Conservation (phyloP, 1,140 invertebrate species). For the Andrena cerasifolii region DNA sequence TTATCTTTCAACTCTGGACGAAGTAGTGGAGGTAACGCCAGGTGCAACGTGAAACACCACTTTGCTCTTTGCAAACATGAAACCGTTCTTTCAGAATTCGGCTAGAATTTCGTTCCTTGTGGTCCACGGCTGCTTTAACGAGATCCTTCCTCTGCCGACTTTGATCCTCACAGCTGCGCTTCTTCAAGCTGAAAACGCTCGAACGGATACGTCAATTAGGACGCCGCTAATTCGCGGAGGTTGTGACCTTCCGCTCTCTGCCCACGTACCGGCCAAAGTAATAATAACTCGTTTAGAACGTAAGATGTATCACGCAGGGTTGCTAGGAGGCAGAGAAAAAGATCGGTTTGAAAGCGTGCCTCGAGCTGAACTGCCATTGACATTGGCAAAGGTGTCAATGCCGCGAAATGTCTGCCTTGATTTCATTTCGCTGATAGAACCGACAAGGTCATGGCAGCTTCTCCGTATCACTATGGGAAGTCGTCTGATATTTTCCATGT, state of each 20-base stretch:
- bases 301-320: neutral
- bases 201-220: constrained; percentile 72
- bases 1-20: too few relatives aligned
- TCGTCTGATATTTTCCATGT: too few relatives aligned
- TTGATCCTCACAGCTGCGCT: constrained; percentile 33
- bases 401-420: constrained; percentile 16
- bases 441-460: constrained; percentile 34
- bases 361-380: constrained; percentile 32
- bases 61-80: too few relatives aligned
- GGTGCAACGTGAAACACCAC: neutral
- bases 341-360: constrained; percentile 8
- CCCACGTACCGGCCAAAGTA: constrained; percentile 46
- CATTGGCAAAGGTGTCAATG: constrained; percentile 62
- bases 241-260: constrained; percentile 67
- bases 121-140: neutral
- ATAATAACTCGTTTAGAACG: constrained; percentile 38
- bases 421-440: constrained; percentile 15
- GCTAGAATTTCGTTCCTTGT: neutral
- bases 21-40: too few relatives aligned
- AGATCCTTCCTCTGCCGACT: constrained; percentile 25
- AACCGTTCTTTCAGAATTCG: too few relatives aligned
- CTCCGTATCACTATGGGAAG: too few relatives aligned
- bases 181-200: constrained; percentile 36
- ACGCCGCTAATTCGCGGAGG: constrained; percentile 66
- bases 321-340: neutral